phyloP scores from a whole-genome alignment of 2,888 invertebrate genomes.

The Parapristionchus giblindavisi region DNA sequence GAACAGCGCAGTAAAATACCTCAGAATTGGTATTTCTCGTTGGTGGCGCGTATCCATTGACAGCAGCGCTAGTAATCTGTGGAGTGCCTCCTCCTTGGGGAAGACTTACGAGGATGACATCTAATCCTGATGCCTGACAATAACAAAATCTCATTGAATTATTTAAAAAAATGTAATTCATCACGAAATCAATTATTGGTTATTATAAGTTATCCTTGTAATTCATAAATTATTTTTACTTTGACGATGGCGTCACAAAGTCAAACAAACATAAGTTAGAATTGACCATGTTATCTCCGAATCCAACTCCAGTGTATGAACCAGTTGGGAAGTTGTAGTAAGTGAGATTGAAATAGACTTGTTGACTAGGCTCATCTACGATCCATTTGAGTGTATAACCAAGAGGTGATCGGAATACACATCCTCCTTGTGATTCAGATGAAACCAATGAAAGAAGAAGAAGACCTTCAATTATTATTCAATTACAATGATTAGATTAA shows the following conservation, averaged over 20 bases:
- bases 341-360: conserved; percentile 34
- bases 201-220: background rate
- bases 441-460: no score
- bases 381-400: conserved; percentile 21
- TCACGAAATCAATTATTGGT: no score
- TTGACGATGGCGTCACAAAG: background rate
- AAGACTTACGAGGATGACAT: conserved; percentile 27
- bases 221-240: background rate
- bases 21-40: conserved; percentile 18
- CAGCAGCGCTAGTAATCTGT: conserved; percentile 10
- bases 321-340: conserved; percentile 26
- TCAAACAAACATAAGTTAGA: background rate
- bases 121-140: conserved; percentile 3
- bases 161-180: no score
- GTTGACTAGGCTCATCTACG: background rate
- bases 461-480: no score
- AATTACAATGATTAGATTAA: no score
- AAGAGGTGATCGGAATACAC: background rate
- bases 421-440: background rate
- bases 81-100: background rate
- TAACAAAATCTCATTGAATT: background rate
- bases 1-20: no score
- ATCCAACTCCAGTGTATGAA: conserved; percentile 35
- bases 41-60: conserved; percentile 16
- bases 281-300: conserved; percentile 28